Conservation (phyloP, 2,888 invertebrate species). For the Xylota sylvarum region DNA sequence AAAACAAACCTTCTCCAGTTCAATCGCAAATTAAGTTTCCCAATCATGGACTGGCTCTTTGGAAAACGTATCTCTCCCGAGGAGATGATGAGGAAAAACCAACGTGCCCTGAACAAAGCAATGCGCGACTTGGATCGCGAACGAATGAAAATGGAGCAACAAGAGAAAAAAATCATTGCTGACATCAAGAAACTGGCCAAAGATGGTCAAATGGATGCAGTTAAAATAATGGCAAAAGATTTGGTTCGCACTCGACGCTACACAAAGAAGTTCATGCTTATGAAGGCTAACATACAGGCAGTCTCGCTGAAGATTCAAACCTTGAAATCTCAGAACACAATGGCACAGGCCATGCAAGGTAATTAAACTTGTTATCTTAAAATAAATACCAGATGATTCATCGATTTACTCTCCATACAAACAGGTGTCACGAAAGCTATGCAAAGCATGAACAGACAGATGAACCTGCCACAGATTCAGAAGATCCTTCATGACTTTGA, state of each 20-base stretch:
- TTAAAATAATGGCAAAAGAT: constrained; percentile 99
- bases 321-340: constrained; percentile 98
- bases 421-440: constrained; percentile 97
- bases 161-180: constrained; percentile 98
- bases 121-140: constrained; percentile 99
- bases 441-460: constrained; percentile 98
- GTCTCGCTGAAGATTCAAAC: constrained; percentile 99
- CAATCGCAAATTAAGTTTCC: background rate
- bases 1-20: constrained; percentile 20
- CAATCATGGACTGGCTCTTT: constrained; percentile 95
- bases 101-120: constrained; percentile 98
- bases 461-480: constrained; percentile 99
- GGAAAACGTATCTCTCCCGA: constrained; percentile 98
- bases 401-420: constrained; percentile 5
- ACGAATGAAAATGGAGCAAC: constrained; percentile 97
- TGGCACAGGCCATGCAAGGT: constrained; percentile 99
- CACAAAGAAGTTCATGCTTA: constrained; percentile 99
- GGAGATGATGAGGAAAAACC: constrained; percentile 99
- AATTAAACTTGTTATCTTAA: constrained; percentile 11
- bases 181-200: constrained; percentile 99
- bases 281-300: constrained; percentile 99
- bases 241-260: constrained; percentile 97
- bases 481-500: constrained; percentile 99
- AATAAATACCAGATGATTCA: constrained; percentile 1
- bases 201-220: constrained; percentile 99